Base-by-base conservation (phyloP, 2,797 vertebrate genomes). In the Hyperoplus immaculatus region DNA sequence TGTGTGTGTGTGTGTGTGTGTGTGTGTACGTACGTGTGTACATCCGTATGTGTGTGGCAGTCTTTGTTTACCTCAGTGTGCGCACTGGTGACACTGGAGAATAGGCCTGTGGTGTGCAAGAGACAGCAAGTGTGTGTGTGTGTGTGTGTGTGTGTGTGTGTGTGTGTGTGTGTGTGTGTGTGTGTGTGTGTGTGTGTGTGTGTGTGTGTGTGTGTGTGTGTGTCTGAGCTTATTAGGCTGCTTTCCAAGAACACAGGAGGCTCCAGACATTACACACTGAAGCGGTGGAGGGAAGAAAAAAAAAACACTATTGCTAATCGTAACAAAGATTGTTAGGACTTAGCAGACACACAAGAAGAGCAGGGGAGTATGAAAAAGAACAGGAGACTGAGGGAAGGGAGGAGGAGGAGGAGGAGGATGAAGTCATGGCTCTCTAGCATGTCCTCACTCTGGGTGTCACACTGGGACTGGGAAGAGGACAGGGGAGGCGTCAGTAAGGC, bases 211-310 rank as follows among this genome's bases (percentile, higher is more conserved):
- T 29, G 29, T 29, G 29, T 29, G 85, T 86, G 92, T 93, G 92
- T 91, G 92, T 93, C 92, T 89, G 90, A 92, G 93, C 92, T 90
- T 93, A 94, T 94, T 93, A 94, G 92, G 91, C 89, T 85, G 82
- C 87, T 88, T 92, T 94, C 92, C 93, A 94, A 94, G 92, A 93
- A 94, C 93, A 90, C 85, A 69, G 88, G 84, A 91, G 88, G 91
- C 89, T 91, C 84, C 75, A 93, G 88, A 93, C 91, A 90, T 91
- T 90, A 91, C 87, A 92, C 86, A 82, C 86, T 78, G 80, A 78
- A 80, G 80, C 29, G 29, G 29, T 29, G 29, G 29, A 29, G 29
- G 29, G 29, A 3, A 29, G 2, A 3, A 3, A 29, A 29, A 65
- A 62, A 74, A 75, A 68, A 83, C 75, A 85, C 84, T 77, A 77